Conservation (phyloP, 2,888 invertebrate species). For the Corbicula japonica region DNA sequence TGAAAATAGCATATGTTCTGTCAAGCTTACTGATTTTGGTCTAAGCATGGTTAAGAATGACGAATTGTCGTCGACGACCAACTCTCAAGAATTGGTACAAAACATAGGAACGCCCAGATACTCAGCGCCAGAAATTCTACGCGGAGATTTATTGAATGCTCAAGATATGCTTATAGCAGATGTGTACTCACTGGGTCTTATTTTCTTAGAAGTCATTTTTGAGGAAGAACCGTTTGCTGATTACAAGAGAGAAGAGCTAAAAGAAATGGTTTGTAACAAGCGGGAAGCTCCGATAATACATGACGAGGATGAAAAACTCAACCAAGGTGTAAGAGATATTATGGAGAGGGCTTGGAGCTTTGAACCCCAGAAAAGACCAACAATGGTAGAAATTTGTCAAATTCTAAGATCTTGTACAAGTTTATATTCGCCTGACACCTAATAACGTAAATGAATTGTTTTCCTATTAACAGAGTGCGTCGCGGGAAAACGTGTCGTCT, state of each 20-base stretch:
- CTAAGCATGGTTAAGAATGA: constrained; percentile 67
- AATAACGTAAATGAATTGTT: too few relatives aligned
- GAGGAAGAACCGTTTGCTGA: constrained; percentile 60
- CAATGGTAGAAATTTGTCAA: background rate
- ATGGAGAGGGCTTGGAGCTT: background rate
- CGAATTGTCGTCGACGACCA: constrained; percentile 42
- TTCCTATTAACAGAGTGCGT: too few relatives aligned
- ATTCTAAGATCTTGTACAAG: too few relatives aligned
- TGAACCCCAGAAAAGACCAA: background rate
- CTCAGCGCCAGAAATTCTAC: constrained; percentile 63
- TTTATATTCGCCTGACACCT: too few relatives aligned
- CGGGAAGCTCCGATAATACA: constrained; percentile 30
- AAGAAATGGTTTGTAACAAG: constrained; percentile 48
- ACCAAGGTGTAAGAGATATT: background rate
- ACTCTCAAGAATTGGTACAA: constrained; percentile 20
- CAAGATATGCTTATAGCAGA: constrained; percentile 50
- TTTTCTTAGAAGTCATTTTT: too few relatives aligned
- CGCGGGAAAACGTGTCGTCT: too few relatives aligned
- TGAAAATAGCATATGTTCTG: too few relatives aligned
- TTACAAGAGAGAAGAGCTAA: constrained; percentile 44
- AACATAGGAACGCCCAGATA: constrained; percentile 63
- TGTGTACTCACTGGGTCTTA: constrained; percentile 54
- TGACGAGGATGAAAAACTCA: background rate
- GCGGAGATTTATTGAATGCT: constrained; percentile 41
- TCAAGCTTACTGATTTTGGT: constrained; percentile 70